Percentiles rank a stretch among this genome's conserved stretches.
phyloP scores from a whole-genome alignment of 2,113 vertebrate genomes.

The Paraplagusia blochii region DNA sequence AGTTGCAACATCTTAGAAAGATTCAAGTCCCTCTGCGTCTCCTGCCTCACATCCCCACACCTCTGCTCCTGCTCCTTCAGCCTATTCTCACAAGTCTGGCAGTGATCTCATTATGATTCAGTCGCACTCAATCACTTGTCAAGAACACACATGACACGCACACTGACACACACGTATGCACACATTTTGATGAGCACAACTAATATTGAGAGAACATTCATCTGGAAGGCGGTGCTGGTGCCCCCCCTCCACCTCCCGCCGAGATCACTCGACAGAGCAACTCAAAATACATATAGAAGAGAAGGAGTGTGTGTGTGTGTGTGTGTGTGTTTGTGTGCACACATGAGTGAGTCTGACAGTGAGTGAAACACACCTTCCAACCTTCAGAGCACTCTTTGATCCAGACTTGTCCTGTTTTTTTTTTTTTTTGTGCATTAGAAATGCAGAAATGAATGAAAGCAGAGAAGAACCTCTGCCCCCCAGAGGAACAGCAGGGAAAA shows the following conservation, averaged over 20 bases:
- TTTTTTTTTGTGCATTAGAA: constrained; percentile 44
- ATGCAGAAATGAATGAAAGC: constrained; percentile 53
- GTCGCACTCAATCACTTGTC: constrained; percentile 52
- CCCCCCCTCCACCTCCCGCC: constrained; percentile 67
- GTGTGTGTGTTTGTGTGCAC: too few relatives aligned
- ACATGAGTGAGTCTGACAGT: not conserved
- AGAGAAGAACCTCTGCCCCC: constrained; percentile 27
- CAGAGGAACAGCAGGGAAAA: constrained; percentile 49
- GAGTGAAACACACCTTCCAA: constrained; percentile 37
- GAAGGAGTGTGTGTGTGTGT: not conserved
- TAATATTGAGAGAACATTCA: constrained; percentile 72
- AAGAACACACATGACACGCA: constrained; percentile 7
- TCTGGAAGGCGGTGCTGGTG: constrained; percentile 61
- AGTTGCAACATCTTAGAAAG: constrained; percentile 17
- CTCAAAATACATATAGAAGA: constrained; percentile 63
- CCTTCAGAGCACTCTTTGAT: constrained; percentile 58
- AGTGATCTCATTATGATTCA: constrained; percentile 62
- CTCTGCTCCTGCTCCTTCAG: constrained; percentile 31
- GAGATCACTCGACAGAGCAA: constrained; percentile 59
- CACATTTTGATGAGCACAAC: constrained; percentile 60
- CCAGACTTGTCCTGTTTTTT: constrained; percentile 48
- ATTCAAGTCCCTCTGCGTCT: constrained; percentile 19
- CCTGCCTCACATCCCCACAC: constrained; percentile 33
- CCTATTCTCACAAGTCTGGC: constrained; percentile 46
- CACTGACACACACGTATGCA: constrained; percentile 16